phyloP scores from a whole-genome alignment of 2,888 invertebrate species.

The Ennomos fuscantarius region DNA sequence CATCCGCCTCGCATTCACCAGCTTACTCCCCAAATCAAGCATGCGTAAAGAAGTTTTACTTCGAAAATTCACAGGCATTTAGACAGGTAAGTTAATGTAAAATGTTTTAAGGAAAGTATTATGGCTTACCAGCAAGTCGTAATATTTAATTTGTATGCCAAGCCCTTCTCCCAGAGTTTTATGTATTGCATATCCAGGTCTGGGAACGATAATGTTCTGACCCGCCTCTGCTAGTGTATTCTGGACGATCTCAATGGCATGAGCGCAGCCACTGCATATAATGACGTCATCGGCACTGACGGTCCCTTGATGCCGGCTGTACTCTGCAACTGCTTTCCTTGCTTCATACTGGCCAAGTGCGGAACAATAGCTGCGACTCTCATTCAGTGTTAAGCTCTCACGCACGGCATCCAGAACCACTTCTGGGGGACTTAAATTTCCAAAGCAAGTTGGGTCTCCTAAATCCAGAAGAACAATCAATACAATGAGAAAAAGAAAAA shows the following conservation, averaged over 20 bases:
- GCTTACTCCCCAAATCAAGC: too few relatives aligned
- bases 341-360: constrained; percentile 91
- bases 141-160: constrained; percentile 91
- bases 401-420: constrained; percentile 92
- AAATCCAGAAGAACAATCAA: too few relatives aligned
- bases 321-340: constrained; percentile 93
- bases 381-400: constrained; percentile 87
- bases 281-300: constrained; percentile 90
- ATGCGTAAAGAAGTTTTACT: too few relatives aligned
- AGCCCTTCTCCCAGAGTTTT: constrained; percentile 93
- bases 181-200: constrained; percentile 97
- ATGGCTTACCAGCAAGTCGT: constrained; percentile 87
- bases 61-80: too few relatives aligned
- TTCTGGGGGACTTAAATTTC: constrained; percentile 92
- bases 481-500: constrained; percentile 31
- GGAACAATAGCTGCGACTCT: constrained; percentile 94
- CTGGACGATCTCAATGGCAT: constrained; percentile 96
- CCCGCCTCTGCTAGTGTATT: constrained; percentile 93
- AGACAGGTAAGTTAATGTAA: not conserved
- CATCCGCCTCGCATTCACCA: too few relatives aligned
- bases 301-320: constrained; percentile 88
- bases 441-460: constrained; percentile 98
- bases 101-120: too few relatives aligned
- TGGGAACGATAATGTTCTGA: constrained; percentile 96
- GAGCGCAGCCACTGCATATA: constrained; percentile 97